Conservation (phyloP, 2,888 invertebrate species). For the Proisotoma minuta region DNA sequence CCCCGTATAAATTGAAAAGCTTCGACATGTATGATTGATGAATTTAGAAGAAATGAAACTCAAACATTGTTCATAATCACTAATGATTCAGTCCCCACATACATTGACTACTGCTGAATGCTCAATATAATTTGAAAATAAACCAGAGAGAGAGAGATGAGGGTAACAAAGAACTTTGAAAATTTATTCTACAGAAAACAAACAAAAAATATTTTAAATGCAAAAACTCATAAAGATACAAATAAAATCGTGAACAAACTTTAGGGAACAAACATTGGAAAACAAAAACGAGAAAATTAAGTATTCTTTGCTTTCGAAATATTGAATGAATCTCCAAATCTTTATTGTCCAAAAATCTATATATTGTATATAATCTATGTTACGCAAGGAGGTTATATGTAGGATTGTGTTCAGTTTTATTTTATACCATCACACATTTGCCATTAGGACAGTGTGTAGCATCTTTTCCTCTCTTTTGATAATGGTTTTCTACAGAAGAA, state of each 20-base stretch:
- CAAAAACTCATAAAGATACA: neutral
- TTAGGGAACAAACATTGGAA: neutral
- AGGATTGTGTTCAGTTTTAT: neutral
- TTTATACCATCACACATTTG: neutral
- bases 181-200: no score
- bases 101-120: neutral
- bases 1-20: slow-evolving; percentile 13
- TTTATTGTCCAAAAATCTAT: neutral
- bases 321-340: no score
- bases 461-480: neutral
- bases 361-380: neutral
- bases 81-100: slow-evolving; percentile 30
- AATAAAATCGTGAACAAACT: neutral
- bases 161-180: no score
- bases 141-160: no score
- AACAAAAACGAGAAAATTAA: neutral
- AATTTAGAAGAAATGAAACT: slow-evolving; percentile 34
- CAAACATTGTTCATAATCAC: slow-evolving; percentile 40
- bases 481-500: no score
- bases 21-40: slow-evolving; percentile 41
- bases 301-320: no score
- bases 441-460: neutral
- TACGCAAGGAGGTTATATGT: neutral
- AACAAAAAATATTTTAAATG: no score
- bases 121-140: no score